phyloP scores from a whole-genome alignment of 2,888 invertebrate genomes.

The Pammene fasciana region DNA sequence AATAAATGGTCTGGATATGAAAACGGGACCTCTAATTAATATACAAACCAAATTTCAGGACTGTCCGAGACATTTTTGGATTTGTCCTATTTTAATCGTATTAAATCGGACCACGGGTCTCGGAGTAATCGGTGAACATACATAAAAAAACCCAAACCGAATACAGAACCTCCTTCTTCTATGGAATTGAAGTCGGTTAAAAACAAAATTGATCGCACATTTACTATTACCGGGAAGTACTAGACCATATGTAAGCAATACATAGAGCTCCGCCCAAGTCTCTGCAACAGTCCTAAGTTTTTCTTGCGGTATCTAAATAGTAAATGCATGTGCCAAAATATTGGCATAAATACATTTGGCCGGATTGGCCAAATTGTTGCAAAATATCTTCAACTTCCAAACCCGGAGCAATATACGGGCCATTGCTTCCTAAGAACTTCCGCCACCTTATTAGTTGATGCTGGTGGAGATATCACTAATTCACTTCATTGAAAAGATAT shows the following conservation, averaged over 20 bases:
- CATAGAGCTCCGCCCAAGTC: not conserved
- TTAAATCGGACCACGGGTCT: too few species aligned
- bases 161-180: too few species aligned
- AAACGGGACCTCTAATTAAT: too few species aligned
- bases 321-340: not conserved
- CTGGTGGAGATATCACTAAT: not conserved
- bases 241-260: not conserved
- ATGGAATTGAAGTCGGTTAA: too few species aligned
- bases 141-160: too few species aligned
- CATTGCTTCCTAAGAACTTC: not conserved
- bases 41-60: too few species aligned
- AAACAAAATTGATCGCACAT: not conserved
- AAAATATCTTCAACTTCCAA: not conserved
- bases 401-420: too few species aligned
- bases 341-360: not conserved
- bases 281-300: not conserved
- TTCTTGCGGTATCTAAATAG: not conserved
- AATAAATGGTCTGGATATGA: too few species aligned
- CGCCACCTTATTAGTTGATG: not conserved
- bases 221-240: not conserved
- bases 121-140: too few species aligned
- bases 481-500: not conserved
- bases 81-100: too few species aligned
- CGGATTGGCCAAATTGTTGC: not conserved
- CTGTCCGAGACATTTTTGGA: too few species aligned